Conservation (phyloP, 2,797 vertebrate species). For the Botia kubotai region DNA sequence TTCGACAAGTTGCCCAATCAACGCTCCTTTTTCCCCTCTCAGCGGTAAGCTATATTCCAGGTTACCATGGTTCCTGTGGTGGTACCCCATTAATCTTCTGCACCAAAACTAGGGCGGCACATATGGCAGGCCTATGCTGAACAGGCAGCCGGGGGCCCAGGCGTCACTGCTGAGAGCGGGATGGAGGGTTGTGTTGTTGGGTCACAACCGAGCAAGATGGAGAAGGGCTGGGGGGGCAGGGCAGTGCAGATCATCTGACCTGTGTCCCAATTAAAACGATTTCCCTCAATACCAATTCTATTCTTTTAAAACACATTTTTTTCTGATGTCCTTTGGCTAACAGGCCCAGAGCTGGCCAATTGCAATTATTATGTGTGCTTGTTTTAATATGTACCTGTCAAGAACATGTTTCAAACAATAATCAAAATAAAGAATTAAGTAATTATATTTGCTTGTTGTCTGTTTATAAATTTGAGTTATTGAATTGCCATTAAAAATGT, state of each 20-base stretch:
- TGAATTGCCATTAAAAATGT: too few species aligned
- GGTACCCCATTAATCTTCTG: conserved; percentile 73
- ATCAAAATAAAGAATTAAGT: background rate
- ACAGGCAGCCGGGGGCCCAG: conserved; percentile 31
- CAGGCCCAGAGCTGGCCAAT: conserved; percentile 15
- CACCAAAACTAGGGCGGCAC: conserved; percentile 75
- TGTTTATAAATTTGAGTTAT: too few species aligned
- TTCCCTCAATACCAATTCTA: conserved; percentile 38
- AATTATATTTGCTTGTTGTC: background rate
- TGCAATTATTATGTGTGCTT: background rate
- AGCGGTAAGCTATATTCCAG: conserved; percentile 56
- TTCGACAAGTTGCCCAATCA: conserved; percentile 24
- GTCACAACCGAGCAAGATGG: background rate
- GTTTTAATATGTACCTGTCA: background rate
- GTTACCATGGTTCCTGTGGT: conserved; percentile 67
- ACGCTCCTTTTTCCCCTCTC: conserved; percentile 47
- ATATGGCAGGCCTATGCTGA: conserved; percentile 65
- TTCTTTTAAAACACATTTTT: conserved; percentile 26
- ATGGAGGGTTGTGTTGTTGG: too few species aligned
- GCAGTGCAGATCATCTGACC: conserved; percentile 18
- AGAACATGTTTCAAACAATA: background rate
- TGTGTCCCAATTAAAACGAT: conserved; percentile 48
- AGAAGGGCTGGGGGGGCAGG: background rate
- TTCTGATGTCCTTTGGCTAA: conserved; percentile 22
- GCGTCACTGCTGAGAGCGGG: conserved; percentile 1